A percentile compares a stretch with the other conserved stretches of the same genome.
Conservation (phyloP, 1,140 invertebrate species). For the Ostrea denselamellosa region DNA sequence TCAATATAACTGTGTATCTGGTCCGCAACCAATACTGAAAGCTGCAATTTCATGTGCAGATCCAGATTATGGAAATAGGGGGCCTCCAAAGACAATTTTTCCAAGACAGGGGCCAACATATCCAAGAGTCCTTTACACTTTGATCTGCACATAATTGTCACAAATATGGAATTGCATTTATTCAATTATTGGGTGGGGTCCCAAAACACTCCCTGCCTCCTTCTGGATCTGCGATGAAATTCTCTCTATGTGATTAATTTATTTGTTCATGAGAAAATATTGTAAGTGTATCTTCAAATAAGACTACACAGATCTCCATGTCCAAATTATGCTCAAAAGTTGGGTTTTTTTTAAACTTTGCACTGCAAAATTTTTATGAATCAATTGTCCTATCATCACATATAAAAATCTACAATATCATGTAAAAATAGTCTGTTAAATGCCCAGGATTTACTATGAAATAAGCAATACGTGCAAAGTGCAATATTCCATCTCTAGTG, state of each 20-base stretch:
- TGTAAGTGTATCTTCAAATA: neutral
- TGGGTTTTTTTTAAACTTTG: no score
- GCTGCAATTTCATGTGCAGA: no score
- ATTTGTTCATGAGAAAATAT: constrained; percentile 6
- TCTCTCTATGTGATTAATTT: neutral
- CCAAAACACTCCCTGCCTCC: no score
- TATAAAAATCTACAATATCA: neutral
- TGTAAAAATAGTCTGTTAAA: neutral
- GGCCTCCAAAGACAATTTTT: no score
- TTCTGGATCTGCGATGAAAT: neutral
- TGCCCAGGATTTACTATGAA: neutral
- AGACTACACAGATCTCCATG: neutral
- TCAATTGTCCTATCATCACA: neutral
- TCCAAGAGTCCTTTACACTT: no score
- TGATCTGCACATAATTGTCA: no score
- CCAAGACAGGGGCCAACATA: no score
- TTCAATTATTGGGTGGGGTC: no score
- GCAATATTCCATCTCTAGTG: no score
- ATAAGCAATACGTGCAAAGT: neutral
- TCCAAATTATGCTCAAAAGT: constrained; percentile 5
- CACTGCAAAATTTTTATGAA: neutral
- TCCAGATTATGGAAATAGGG: no score
- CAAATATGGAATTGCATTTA: no score
- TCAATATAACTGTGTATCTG: neutral
- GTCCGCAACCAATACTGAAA: constrained; percentile 32